Base-by-base conservation (phyloP, 2,888 invertebrate genomes). In the Cephus rjabovi region DNA sequence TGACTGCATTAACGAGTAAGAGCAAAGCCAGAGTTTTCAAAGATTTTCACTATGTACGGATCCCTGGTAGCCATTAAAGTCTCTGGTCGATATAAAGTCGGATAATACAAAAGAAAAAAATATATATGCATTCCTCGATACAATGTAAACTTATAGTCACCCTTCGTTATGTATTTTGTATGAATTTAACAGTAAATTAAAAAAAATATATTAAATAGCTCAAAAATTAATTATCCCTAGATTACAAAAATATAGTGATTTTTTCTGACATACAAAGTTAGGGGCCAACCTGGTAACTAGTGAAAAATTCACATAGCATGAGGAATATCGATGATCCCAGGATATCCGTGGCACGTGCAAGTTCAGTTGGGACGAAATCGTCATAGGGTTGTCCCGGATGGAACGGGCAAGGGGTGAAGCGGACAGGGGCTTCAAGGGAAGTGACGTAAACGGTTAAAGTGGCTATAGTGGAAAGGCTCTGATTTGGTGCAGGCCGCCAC, bases 401-500 rank as follows among this genome's bases (percentile, higher is more conserved):
- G 15, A 56, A 4, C 0, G 37, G 37, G 37, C 4, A 4, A 37
- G 15, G 37, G 37, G 1, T 37, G 68, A 68, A 12, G 75, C 15
- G n/a, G n/a, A 33, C 15, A 15, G 4, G 76, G 71, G 12, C 15
- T 33, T 15, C 9, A 23, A 35, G 70, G 71, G 68, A 75, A 69
- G 34, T 34, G n/a, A 56, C 33, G 69, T 34, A 75, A 69, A 68
- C n/a, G n/a, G 75, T 34, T 68, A 68, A 69, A 75, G 69, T 69
- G 68, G 34, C 12, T 69, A 68, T 15, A 33, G 69, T 69, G 68
- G 69, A 75, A 56, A 56, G 56, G 56, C 56, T 56, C 56, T 56
- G 56, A 23, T 56, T 56, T 23, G 56, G 56, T 56, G 23, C 23
- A 56, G 56, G 56, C 56, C 56, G 56, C 56, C 56, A 56, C 56